Evolutionary conservation across 2,797 vertebrate genomes (phyloP), one percentile per base, ranked within the genome.

Genomic region (Onychomys arenicola): DNA sequence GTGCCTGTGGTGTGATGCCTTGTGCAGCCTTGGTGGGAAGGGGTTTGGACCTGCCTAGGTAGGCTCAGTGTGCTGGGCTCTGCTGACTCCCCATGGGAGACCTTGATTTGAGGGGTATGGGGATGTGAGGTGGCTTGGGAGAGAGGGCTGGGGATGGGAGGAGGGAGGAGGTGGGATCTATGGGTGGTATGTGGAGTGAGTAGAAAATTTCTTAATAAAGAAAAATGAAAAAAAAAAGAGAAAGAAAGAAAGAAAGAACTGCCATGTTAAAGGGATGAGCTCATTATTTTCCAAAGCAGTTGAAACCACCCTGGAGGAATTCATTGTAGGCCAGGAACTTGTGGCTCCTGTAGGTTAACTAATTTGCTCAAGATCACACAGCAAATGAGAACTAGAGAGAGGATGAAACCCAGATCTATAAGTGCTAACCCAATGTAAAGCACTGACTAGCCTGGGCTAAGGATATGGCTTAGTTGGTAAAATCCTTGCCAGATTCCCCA

Each of bases 281-380:
- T 43, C 83, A 49, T 67, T 85, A 21, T 85, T 49, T 86, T 12
- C 46, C 34, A 49, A 27, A 52, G 46, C 37, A 85, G 29, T 27
- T 67, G 65, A 77, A 55, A 73, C 63, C 63, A 29, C 85, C 23
- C 67, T 77, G 37, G 6, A 91, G 69, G 11, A 40, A 75, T 40
- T 17, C 0, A 0, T 95, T 59, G 89, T 46, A 89, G 6, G 1
- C 29, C 16, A 78, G 93, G 92, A 96, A 93, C 6, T n/a, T 78
- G 91, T 75, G 63, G 67, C 46, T 23, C 4, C 2, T 77, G 32
- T 63, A 71, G 43, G 11, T 46, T 61, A 90, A 63, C 43, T 90
- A 63, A 95, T 92, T 95, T 85, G 10, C 46, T 94, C 65, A 91
- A 52, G 14, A 37, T 89, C 88, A 69, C 37, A 43, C 55, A 37